These are phyloP conservation scores for Vulpes lagopus DNA, from an alignment of 2,113 vertebrate genomes.

Conservation along the genomic window DNA sequence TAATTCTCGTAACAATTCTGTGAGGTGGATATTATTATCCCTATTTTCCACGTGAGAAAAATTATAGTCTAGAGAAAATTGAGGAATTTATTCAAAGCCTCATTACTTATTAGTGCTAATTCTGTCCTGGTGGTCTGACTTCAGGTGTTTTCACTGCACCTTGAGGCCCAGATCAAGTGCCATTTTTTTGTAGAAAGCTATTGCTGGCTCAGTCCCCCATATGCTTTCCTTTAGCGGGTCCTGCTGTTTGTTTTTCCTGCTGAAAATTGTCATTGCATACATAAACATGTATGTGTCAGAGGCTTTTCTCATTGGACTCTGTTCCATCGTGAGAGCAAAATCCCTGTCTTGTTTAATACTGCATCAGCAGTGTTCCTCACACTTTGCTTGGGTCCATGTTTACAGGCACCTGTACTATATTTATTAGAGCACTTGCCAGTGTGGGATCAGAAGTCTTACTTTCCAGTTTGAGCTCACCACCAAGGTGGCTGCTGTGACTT, in stretches of 20 bases:
- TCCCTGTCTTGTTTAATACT: not conserved
- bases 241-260: not conserved
- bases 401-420: not conserved
- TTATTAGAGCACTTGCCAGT: not conserved
- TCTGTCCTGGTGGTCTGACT: not conserved
- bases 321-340: not conserved
- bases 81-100: not conserved
- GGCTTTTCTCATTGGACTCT: not conserved
- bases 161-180: not conserved
- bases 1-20: not conserved
- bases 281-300: rapidly evolving
- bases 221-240: not conserved
- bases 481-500: not conserved
- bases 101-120: not conserved
- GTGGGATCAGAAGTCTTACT: not conserved
- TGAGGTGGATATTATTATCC: not conserved
- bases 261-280: not conserved
- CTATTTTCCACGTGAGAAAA: not conserved
- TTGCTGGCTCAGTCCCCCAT: not conserved
- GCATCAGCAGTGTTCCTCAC: not conserved
- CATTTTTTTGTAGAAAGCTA: not conserved
- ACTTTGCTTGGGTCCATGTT: not conserved
- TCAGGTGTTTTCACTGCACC: not conserved
- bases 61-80: not conserved
- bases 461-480: not conserved